Percentiles rank a stretch among this genome's conserved stretches.
phyloP scores from a whole-genome alignment of 2,888 invertebrate species.

The Geotrupes spiniger region DNA sequence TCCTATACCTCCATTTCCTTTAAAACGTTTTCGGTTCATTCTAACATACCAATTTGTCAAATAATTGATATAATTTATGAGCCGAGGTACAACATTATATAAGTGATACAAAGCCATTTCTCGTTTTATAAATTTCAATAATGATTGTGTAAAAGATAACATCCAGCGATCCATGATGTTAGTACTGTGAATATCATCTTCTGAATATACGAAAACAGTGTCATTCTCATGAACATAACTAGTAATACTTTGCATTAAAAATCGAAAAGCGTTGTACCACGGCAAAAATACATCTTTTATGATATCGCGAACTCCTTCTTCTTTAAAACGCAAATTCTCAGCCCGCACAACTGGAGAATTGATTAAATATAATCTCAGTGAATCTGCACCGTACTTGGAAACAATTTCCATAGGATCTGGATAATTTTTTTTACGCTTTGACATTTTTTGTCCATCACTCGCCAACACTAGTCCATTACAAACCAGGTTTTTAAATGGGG shows the following conservation, averaged over 20 bases:
- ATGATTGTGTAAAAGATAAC: conserved; percentile 90
- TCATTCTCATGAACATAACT: conserved; percentile 65
- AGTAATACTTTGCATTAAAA: conserved; percentile 90
- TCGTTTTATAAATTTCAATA: conserved; percentile 80
- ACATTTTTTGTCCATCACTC: conserved; percentile 99
- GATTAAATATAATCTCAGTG: conserved; percentile 90
- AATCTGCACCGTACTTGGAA: conserved; percentile 94
- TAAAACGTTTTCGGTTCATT: conserved; percentile 91
- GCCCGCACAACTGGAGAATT: conserved; percentile 98
- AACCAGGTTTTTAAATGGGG: conserved; percentile 97
- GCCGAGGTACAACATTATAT: conserved; percentile 90
- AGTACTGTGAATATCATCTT: conserved; percentile 37
- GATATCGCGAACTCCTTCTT: conserved; percentile 94
- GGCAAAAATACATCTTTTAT: conserved; percentile 97
- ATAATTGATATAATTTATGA: conserved; percentile 96
- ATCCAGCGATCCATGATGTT: conserved; percentile 99
- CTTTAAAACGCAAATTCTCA: conserved; percentile 94
- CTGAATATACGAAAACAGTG: conserved; percentile 45
- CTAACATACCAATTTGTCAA: conserved; percentile 95
- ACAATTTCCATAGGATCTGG: conserved; percentile 94
- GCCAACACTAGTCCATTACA: conserved; percentile 95
- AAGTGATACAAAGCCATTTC: conserved; percentile 95
- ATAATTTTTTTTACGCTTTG: conserved; percentile 97
- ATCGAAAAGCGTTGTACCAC: conserved; percentile 93
- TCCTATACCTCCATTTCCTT: conserved; percentile 79